phyloP scores from a whole-genome alignment of 2,113 vertebrate species.

The Otus sunia region DNA sequence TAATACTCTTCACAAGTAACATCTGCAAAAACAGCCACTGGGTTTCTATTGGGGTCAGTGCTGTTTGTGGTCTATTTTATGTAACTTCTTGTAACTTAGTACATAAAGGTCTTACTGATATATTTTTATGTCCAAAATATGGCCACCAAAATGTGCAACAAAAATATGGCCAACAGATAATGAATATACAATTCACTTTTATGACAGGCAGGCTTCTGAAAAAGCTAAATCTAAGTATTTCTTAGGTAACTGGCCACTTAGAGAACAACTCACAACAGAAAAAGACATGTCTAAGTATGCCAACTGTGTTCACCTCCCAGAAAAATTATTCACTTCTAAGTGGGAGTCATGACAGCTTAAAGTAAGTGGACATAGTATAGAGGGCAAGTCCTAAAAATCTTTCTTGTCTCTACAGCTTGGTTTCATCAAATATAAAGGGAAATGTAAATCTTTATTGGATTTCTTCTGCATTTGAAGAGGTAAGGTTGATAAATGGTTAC shows the following conservation, averaged over 20 bases:
- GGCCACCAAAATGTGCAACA: not conserved
- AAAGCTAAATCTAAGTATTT: not conserved
- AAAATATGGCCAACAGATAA: not conserved
- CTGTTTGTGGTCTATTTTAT: not conserved
- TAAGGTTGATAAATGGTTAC: constrained; percentile 17
- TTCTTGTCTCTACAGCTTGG: not conserved
- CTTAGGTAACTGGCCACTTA: not conserved
- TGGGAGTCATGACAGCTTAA: not conserved
- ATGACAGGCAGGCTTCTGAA: not conserved
- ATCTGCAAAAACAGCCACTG: not conserved
- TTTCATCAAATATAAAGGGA: not conserved
- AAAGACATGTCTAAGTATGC: not conserved
- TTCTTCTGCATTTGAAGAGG: not conserved
- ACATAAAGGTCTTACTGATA: not conserved
- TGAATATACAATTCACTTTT: not conserved
- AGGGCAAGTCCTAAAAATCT: not conserved
- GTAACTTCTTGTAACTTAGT: not conserved
- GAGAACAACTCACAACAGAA: not conserved
- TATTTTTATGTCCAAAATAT: not conserved
- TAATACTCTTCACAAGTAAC: not conserved
- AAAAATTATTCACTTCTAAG: not conserved
- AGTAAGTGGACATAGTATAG: not conserved
- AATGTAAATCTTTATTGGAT: not conserved
- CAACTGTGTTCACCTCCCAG: not conserved
- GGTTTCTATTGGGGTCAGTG: not conserved